Conservation (phyloP, 2,888 invertebrate species). For the Caenorhabditis sp. region DNA sequence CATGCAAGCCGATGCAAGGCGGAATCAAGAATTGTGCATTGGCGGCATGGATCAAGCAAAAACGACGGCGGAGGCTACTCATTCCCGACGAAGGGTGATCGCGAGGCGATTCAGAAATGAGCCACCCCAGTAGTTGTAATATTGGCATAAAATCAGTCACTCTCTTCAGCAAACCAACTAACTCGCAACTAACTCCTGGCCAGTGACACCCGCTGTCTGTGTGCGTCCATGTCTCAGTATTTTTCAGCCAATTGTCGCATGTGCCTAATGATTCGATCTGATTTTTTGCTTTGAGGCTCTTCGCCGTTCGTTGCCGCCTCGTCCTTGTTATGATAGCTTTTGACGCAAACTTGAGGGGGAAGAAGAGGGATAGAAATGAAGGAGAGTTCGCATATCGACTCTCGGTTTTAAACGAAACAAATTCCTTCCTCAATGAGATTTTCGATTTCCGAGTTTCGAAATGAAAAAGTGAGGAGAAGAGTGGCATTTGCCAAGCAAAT, state of each 20-base stretch:
- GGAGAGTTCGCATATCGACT: slow-evolving; percentile 48
- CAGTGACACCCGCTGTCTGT: slow-evolving; percentile 38
- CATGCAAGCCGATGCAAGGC: slow-evolving; percentile 24
- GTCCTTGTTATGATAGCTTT: slow-evolving; percentile 56
- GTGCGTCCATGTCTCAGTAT: slow-evolving; percentile 38
- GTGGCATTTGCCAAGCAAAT: not conserved
- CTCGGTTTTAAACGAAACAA: slow-evolving; percentile 19
- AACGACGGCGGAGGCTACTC: slow-evolving; percentile 57
- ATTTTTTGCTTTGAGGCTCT: slow-evolving; percentile 47
- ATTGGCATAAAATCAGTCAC: slow-evolving; percentile 58
- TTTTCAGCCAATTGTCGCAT: slow-evolving; percentile 66
- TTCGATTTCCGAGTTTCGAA: not conserved
- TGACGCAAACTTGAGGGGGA: slow-evolving; percentile 32
- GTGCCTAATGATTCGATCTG: slow-evolving; percentile 61
- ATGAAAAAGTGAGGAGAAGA: not conserved
- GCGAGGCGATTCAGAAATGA: slow-evolving; percentile 59
- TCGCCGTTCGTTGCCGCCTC: slow-evolving; percentile 28
- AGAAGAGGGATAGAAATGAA: slow-evolving; percentile 34
- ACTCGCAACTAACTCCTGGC: slow-evolving; percentile 37
- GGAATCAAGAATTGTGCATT: slow-evolving; percentile 15
- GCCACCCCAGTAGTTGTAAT: slow-evolving; percentile 61
- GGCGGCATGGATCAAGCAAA: slow-evolving; percentile 62
- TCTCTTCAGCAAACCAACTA: slow-evolving; percentile 24
- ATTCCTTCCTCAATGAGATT: slow-evolving; percentile 16
- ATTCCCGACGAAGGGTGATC: slow-evolving; percentile 48